phyloP scores from a whole-genome alignment of 2,113 vertebrate species.

The Sander lucioperca region DNA sequence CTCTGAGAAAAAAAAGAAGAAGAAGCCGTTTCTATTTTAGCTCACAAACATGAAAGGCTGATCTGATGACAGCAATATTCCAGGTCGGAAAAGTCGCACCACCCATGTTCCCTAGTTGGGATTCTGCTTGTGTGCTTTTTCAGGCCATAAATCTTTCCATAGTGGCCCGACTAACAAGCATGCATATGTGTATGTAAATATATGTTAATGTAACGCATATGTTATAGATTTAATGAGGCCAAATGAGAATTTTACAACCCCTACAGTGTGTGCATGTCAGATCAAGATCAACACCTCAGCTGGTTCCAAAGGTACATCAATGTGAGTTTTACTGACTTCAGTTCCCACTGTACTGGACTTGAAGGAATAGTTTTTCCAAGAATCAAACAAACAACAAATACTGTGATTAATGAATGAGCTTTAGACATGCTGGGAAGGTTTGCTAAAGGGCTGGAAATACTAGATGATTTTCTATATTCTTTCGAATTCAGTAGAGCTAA shows the following conservation, averaged over 20 bases:
- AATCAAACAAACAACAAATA: background rate
- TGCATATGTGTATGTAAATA: constrained; percentile 60
- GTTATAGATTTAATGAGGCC: constrained; percentile 56
- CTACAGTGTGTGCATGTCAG: background rate
- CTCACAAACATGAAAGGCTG: constrained; percentile 55
- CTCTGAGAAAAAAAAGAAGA: constrained; percentile 20
- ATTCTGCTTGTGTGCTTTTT: constrained; percentile 38
- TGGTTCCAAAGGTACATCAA: background rate
- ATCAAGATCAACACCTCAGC: constrained; percentile 23
- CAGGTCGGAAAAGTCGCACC: constrained; percentile 55
- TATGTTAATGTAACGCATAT: constrained; percentile 53
- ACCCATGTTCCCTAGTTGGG: constrained; percentile 20
- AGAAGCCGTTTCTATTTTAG: constrained; percentile 41
- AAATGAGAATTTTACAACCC: constrained; percentile 36
- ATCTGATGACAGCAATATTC: constrained; percentile 61
- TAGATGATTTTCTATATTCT: background rate
- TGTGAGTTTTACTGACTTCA: background rate
- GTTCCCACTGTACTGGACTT: background rate
- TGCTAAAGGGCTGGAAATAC: background rate
- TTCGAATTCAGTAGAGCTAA: background rate
- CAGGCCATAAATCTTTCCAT: constrained; percentile 46
- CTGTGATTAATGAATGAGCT: background rate
- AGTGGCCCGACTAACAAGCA: constrained; percentile 52
- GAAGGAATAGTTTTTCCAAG: background rate
- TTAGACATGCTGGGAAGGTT: background rate